Percentiles rank a stretch among this genome's conserved stretches.
Conservation (phyloP, 2,113 vertebrate genomes). For the Paradisaea rubra region DNA sequence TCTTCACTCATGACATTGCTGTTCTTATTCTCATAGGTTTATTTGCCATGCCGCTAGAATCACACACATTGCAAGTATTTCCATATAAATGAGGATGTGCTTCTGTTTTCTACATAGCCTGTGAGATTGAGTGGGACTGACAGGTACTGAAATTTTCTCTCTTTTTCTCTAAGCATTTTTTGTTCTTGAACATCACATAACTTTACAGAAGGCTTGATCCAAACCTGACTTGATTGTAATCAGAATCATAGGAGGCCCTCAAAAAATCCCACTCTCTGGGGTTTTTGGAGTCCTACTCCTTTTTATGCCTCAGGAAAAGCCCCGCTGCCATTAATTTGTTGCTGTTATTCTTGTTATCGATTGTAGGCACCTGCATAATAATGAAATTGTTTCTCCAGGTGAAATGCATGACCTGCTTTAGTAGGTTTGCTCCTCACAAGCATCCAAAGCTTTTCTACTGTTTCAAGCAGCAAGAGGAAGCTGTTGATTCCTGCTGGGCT, state of each 20-base stretch:
- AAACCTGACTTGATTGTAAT: not conserved
- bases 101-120: not conserved
- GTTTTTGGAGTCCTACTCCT: not conserved
- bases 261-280: not conserved
- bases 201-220: not conserved
- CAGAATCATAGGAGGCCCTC: not conserved
- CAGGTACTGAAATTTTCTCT: not conserved
- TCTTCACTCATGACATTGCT: not conserved
- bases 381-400: not conserved
- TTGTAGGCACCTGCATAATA: not conserved
- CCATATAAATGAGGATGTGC: not conserved
- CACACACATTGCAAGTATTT: not conserved
- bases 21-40: not conserved
- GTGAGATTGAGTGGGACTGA: not conserved
- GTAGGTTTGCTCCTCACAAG: not conserved
- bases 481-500: not conserved
- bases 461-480: not conserved
- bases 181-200: not conserved
- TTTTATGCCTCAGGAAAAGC: not conserved
- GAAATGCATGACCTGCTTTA: not conserved
- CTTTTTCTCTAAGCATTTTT: not conserved
- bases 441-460: not conserved
- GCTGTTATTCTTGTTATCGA: not conserved
- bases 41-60: fast-evolving
- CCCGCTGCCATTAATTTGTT: not conserved